Base-by-base conservation (phyloP, 2,797 vertebrate genomes). In the Hemitrygon akajei region DNA sequence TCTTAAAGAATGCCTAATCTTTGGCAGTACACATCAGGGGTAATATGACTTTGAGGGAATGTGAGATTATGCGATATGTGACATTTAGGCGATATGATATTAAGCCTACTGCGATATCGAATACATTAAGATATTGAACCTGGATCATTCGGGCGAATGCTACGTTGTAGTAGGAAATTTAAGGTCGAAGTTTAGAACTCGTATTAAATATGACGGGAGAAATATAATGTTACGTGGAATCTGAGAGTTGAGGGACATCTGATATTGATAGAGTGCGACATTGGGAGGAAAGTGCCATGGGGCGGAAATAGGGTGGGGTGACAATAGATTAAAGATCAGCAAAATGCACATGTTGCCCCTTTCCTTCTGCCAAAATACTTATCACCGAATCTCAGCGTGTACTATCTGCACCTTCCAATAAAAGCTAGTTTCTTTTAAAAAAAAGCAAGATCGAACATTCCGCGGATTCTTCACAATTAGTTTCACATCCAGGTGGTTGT, bases 401-500 rank as follows among this genome's bases (percentile, higher is more conserved):
- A 37, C 60, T 66, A 63, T 66, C 60, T 66, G 60, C 63, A 37
- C 86, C n/a, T 89, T 37, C 18, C 60, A 34, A 34, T 87, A 66
- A 34, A 69, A 89, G 66, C 34, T 66, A 69, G 60, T 87, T 47
- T 47, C n/a, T n/a, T 37, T 3, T 69, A 89, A 89, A 89, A 9
- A n/a, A n/a, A 69, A 69, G 60, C 86, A 37, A 89, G 60, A 25
- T 66, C 63, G 16, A 89, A 69, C 86, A 89, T 89, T 89, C 86
- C 86, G n/a, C n/a, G n/a, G 63, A 89, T 89, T 69, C 86, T 89
- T 89, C 16, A 60, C 86, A 89, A 89, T 89, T 89, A 89, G 9
- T 60, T 89, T 66, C 18, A 66, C 18, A 66, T 89, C 60, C 86
- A 89, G 86, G 60, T 89, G 86, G 12, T 89, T 87, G 58, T 20